Evolutionary conservation across 1,140 invertebrate genomes (phyloP), one percentile per base, ranked within the genome.

Genomic region (Cydia fagiglandana): DNA sequence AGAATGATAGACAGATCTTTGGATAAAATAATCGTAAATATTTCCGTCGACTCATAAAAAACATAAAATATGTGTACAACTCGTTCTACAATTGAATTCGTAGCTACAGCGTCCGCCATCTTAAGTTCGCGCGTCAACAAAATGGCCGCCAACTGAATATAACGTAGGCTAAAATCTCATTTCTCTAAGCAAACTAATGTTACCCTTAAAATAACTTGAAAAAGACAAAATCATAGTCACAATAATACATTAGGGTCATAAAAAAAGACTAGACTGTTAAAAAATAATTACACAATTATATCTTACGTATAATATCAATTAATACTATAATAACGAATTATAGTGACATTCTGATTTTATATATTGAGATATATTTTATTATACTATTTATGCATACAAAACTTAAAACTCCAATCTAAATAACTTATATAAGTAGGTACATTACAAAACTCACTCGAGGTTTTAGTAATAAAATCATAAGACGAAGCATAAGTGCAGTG

Each of bases 261-360:
- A 82, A 87, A 86, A 84, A 86, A 86, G 86, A 88, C 86, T 88
- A 88, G 86, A 88, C 82, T 80, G 82, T 88, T 86, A 88, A 88
- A 84, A 82, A 78, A 84, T 66, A 81, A 81, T 79, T 75, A 73
- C 4, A 76, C 74, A 73, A 79, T 76, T 79, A 80, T 76, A 78
- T 73, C 81, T 83, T 83, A 81, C 13, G 76, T 45, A 75, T 75
- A 80, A 77, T 80, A 77, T 77, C 76, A 76, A 81, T 78, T 73
- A 50, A 53, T 53, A 50, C 41, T 53, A 78, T 73, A 78, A 81
- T 83, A 80, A 86, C 82, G 84, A 80, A 81, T 77, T 81, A 79
- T 66, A 74, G 80, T 84, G 80, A 80, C 76, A 83, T 82, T 79
- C 66, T 70, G 66, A 70, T 70, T 70, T 70, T 10, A 70, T 70